Conservation (phyloP, 2,113 vertebrate species). For the Cyanoderma ruficeps region DNA sequence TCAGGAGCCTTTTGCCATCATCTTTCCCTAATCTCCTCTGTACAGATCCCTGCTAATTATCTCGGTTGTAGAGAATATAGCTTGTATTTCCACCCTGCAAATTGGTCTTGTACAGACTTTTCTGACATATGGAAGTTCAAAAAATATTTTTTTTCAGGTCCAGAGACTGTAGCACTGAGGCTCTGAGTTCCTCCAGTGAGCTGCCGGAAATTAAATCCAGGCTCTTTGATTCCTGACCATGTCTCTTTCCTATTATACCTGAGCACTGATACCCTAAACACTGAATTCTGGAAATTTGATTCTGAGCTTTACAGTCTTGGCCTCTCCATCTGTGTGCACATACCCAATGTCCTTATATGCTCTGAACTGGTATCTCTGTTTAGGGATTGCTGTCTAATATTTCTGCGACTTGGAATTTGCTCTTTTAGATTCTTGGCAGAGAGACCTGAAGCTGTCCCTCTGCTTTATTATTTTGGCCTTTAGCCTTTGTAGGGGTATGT, state of each 20-base stretch:
- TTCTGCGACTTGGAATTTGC: slow-evolving; percentile 47
- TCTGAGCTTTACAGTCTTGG: neutral
- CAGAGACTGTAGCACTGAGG: neutral
- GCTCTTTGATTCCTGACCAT: neutral
- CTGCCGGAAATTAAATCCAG: slow-evolving; percentile 14
- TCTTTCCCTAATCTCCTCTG: neutral
- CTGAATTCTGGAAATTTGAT: slow-evolving; percentile 25
- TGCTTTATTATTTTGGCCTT: slow-evolving; percentile 44
- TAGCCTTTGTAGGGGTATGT: slow-evolving; percentile 3
- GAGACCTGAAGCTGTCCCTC: neutral
- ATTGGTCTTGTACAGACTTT: neutral
- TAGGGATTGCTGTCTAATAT: slow-evolving; percentile 1
- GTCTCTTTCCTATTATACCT: neutral
- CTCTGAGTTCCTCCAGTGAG: neutral
- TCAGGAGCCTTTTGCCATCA: neutral
- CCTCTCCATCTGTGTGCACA: neutral
- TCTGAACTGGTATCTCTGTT: slow-evolving; percentile 2
- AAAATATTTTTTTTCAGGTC: neutral
- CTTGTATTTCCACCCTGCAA: neutral
- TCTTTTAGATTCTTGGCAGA: slow-evolving; percentile 52
- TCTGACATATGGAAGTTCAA: neutral
- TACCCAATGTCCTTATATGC: slow-evolving; percentile 5
- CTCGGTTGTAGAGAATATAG: neutral
- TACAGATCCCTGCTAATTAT: neutral
- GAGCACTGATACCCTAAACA: neutral